Conservation (phyloP, 2,113 vertebrate genomes). For the Synodontis membranacea region DNA sequence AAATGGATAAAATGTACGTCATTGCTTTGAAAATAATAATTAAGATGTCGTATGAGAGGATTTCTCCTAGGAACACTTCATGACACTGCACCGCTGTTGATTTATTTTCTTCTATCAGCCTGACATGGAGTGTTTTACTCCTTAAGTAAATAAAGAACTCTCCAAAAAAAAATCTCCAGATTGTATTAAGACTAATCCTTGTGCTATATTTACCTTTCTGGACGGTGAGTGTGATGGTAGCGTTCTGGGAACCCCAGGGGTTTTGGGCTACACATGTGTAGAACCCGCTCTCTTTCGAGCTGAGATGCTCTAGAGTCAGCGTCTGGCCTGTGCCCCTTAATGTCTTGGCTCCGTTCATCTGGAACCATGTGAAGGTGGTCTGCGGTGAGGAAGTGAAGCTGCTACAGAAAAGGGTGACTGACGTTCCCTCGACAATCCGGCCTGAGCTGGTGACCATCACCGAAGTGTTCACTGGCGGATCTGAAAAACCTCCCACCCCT, state of each 20-base stretch:
- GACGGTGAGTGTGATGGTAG: neutral
- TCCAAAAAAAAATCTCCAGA: neutral
- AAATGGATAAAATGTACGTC: neutral
- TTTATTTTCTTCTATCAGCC: neutral
- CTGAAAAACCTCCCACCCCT: conserved; percentile 51
- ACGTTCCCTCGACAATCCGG: conserved; percentile 42
- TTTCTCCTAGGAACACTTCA: neutral
- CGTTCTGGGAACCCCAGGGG: conserved; percentile 60
- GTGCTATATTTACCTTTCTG: neutral
- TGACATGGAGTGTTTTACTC: neutral
- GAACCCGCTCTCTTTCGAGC: conserved; percentile 21
- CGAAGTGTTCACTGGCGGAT: conserved; percentile 36
- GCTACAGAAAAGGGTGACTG: conserved; percentile 62
- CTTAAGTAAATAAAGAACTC: neutral
- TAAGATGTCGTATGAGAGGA: neutral
- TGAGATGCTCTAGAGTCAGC: conserved; percentile 45
- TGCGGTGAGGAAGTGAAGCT: conserved; percentile 27
- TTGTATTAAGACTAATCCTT: neutral
- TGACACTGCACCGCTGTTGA: neutral
- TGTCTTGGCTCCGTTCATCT: conserved; percentile 47
- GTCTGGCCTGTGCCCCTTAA: conserved; percentile 24
- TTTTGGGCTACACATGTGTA: conserved; percentile 66
- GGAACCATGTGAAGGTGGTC: conserved; percentile 56
- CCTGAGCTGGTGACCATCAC: conserved; percentile 24
- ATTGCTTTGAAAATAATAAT: neutral